Evolutionary conservation across 2,797 vertebrate species (phyloP), one percentile per base, ranked within the genome.

Genomic region (Tragopan temminckii): DNA sequence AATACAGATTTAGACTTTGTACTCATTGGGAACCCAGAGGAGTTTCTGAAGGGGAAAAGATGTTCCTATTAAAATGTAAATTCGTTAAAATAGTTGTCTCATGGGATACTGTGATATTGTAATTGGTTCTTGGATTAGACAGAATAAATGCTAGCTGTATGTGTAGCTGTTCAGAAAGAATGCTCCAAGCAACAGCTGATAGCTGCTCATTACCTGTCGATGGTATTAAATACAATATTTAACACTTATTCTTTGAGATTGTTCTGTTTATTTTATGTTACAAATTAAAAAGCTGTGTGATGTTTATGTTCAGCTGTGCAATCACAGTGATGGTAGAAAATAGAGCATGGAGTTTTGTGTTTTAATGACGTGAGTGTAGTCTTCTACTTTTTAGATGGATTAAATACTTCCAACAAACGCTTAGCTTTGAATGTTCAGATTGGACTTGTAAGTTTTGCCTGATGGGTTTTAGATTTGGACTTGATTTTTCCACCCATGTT

Each of bases 1-100:
- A 93, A 67, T 55, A 14, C 31, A 64, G 29, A 40, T 24, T 52
- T 46, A n/a, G 63, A 43, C 63, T 87, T 94, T 15, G 45, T 42
- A 16, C 70, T 74, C 36, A 7, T 40, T 82, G n/a, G 46, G 52
- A 89, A 67, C 82, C 55, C 15, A 33, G 42, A 66, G 36, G 35
- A 85, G 55, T 55, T 35, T 81, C 79, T 50, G 38, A 76, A 76
- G 68, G 25, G 23, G 46, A 63, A 48, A 88, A 77, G 46, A 62
- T 67, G 42, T 89, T 82, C 50, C 59, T 53, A 42, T 84, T 92
- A 93, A 84, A 84, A 89, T 76, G 45, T 79, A 64, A 57, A 64
- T 80, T 64, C 66, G 27, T 75, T 90, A 43, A 78, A 88, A 83
- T 67, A 81, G n/a, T 64, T 57, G 48, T 81, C 79, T 76, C 21